Percentiles rank a stretch among this genome's conserved stretches.
These are phyloP conservation scores for Phainopepla nitens DNA, from an alignment of 2,113 vertebrate species.

Conservation along the genomic window DNA sequence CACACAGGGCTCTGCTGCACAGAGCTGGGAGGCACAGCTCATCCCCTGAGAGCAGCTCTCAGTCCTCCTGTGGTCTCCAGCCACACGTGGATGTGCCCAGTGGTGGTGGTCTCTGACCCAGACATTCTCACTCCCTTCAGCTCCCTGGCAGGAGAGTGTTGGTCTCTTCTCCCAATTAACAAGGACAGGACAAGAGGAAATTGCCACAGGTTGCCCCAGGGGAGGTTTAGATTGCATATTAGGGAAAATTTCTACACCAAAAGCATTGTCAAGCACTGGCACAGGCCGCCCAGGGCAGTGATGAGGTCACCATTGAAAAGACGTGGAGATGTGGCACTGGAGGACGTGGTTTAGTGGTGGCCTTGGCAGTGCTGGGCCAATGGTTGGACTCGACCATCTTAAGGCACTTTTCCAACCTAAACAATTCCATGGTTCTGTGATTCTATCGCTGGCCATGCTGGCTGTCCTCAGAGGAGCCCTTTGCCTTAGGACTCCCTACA, in stretches of 20 bases:
- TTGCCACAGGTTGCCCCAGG: not conserved
- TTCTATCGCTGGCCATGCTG: rapidly evolving
- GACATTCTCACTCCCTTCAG: not conserved
- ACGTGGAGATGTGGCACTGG: not conserved
- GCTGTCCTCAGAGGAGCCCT: not conserved
- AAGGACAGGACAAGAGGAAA: not conserved
- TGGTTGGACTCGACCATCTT: not conserved
- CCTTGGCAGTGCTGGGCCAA: rapidly evolving
- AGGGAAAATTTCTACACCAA: not conserved
- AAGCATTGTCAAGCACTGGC: not conserved
- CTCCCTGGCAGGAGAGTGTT: not conserved
- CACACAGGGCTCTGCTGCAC: not conserved
- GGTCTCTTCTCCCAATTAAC: not conserved
- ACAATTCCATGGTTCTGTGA: not conserved
- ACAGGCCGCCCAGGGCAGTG: not conserved
- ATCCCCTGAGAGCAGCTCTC: rapidly evolving
- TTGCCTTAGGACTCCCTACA: not conserved
- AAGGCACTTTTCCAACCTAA: not conserved
- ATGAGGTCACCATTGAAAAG: not conserved
- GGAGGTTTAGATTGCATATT: not conserved
- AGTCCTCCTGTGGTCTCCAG: not conserved
- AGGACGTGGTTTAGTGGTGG: not conserved
- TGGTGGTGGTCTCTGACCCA: not conserved
- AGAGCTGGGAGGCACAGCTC: not conserved
- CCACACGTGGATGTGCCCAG: not conserved